Base-by-base conservation (phyloP, 2,113 vertebrate genomes). In the Mormoops blainvillei region DNA sequence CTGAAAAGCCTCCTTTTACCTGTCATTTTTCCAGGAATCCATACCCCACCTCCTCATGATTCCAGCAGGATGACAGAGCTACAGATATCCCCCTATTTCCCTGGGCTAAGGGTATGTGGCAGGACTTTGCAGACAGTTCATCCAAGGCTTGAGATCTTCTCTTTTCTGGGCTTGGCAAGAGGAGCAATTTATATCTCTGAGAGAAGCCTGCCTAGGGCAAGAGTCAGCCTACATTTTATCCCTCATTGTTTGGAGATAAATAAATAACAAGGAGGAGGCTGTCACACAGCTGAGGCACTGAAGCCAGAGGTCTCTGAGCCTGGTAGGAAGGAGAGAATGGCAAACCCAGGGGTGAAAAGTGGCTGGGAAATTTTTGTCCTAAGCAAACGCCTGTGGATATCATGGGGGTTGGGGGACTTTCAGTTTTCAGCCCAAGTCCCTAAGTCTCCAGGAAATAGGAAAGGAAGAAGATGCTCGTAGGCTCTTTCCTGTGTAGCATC, bases 141-240 rank as follows among this genome's bases (percentile, higher is more conserved):
- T 95, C 97, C 90, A 73, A 73, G 87, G 87, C 88, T 96, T 74
- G 82, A 52, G 73, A 80, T 97, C 94, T 92, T 95, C n/a, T 97
- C 73, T 87, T 97, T 86, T 90, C 86, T 85, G 87, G 80, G 6
- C 84, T 97, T 97, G 94, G 45, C 87, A 68, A 63, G 89, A 88
- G 31, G 82, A 61, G 61, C 28, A 14, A 92, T 95, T 96, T 82
- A 43, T 68, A 88, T 94, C 93, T 48, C 41, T 92, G 58, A 86
- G 89, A 78, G 80, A 74, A 94, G 92, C 85, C 89, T 88, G 77
- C 86, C 63, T 19, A 56, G 58, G n/a, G 91, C 73, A 26, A 52
- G n/a, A 87, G 74, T 7, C 48, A 31, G 54, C 61, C 41, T 52
- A 15, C 43, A 86, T 77, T 13, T 33, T 58, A 28, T 77, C 81